These are phyloP conservation scores for Dasysyrphus tricinctus DNA, from an alignment of 2,888 invertebrate species.

Conservation along the genomic window DNA sequence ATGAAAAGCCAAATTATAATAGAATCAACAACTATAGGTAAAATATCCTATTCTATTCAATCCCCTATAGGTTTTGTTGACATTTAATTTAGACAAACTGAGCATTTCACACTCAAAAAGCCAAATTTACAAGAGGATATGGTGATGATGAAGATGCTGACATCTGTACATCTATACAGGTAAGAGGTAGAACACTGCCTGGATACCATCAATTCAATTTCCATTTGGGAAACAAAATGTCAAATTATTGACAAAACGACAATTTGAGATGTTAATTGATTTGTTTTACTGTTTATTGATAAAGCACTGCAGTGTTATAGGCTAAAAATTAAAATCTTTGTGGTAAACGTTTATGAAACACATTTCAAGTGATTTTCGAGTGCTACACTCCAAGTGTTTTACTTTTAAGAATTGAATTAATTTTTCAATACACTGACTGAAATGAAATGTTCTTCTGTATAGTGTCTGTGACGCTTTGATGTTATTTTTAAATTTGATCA, in stretches of 20 bases:
- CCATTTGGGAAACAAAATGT: conserved; percentile 29
- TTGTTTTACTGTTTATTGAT: conserved; percentile 44
- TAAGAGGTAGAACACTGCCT: neutral
- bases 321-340: conserved; percentile 17
- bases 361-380: conserved; percentile 26
- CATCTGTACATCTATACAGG: conserved; percentile 5
- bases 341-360: conserved; percentile 4
- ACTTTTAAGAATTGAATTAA: conserved; percentile 7
- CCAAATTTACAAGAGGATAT: conserved; percentile 17
- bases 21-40: neutral
- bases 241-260: conserved; percentile 30
- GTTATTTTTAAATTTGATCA: conserved; percentile 5
- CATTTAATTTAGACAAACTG: conserved; percentile 33
- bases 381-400: neutral
- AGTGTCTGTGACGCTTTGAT: conserved; percentile 9
- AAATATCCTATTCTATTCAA: neutral
- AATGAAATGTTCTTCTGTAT: neutral
- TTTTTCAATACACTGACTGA: neutral
- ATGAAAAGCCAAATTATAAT: neutral
- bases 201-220: conserved; percentile 9
- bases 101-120: conserved; percentile 28
- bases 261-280: conserved; percentile 43
- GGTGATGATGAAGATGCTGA: conserved; percentile 6
- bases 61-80: conserved; percentile 34
- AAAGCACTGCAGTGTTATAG: conserved; percentile 22